Conservation (phyloP, 2,113 vertebrate species). For the Empidonax traillii region DNA sequence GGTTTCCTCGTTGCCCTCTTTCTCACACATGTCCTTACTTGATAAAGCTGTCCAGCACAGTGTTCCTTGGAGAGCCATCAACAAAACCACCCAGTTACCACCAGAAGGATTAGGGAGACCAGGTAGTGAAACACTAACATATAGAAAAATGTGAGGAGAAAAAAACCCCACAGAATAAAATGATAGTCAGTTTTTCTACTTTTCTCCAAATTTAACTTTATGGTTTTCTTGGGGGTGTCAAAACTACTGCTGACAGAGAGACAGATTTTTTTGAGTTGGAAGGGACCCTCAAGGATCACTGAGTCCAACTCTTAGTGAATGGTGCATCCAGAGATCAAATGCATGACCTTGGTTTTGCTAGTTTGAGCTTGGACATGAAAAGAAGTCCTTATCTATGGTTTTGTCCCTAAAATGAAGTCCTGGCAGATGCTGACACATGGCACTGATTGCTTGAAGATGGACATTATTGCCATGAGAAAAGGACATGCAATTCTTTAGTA, state of each 20-base stretch:
- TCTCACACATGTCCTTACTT: background rate
- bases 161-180: background rate
- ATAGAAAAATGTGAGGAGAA: background rate
- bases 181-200: background rate
- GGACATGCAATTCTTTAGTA: background rate
- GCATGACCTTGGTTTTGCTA: background rate
- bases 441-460: background rate
- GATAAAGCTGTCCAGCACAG: background rate
- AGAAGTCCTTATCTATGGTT: background rate
- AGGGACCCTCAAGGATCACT: background rate
- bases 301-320: background rate
- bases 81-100: background rate
- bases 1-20: background rate
- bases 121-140: background rate
- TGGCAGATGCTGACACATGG: background rate
- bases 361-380: background rate
- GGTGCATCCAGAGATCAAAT: background rate
- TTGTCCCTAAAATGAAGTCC: background rate
- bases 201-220: background rate
- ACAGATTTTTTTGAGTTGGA: background rate
- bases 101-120: background rate
- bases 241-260: background rate
- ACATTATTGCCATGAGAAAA: background rate
- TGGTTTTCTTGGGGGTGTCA: background rate
- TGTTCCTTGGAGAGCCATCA: background rate